Evolutionary conservation across 2,888 invertebrate species (phyloP).

Genomic region (Stenurella melanura): DNA sequence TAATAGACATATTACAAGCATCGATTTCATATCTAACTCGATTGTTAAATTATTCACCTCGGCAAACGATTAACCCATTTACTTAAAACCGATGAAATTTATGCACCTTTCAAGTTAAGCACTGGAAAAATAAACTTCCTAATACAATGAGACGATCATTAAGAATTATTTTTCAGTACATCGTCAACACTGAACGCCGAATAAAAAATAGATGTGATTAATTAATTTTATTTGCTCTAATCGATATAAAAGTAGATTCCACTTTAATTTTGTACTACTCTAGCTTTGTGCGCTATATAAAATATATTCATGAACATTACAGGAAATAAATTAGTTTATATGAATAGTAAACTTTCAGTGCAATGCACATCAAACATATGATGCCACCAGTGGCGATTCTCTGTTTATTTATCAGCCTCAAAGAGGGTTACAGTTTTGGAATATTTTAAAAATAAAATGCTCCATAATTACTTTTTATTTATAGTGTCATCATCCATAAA

Average conservation of each 20-base stretch:
- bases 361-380: too few relatives aligned
- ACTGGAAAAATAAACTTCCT: conserved; percentile 4
- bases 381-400: too few relatives aligned
- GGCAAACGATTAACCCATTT: conserved; percentile 1
- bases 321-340: too few relatives aligned
- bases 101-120: neutral
- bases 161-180: conserved; percentile 1
- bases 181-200: neutral
- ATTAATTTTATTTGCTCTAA: neutral
- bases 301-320: too few relatives aligned
- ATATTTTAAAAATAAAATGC: too few relatives aligned
- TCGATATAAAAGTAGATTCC: neutral
- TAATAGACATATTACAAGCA: neutral
- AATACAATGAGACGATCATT: neutral
- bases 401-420: too few relatives aligned
- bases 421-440: too few relatives aligned
- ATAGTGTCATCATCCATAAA: too few relatives aligned
- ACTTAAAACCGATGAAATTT: neutral
- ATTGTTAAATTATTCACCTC: conserved; percentile 1
- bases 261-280: neutral
- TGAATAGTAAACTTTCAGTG: too few relatives aligned
- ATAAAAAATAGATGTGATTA: neutral
- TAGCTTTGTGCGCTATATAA: neutral
- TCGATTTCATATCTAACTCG: neutral
- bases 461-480: too few relatives aligned